Percentiles rank a stretch among this genome's conserved stretches.
phyloP scores from a whole-genome alignment of 1,140 invertebrate genomes.

The Globodera rostochiensis region DNA sequence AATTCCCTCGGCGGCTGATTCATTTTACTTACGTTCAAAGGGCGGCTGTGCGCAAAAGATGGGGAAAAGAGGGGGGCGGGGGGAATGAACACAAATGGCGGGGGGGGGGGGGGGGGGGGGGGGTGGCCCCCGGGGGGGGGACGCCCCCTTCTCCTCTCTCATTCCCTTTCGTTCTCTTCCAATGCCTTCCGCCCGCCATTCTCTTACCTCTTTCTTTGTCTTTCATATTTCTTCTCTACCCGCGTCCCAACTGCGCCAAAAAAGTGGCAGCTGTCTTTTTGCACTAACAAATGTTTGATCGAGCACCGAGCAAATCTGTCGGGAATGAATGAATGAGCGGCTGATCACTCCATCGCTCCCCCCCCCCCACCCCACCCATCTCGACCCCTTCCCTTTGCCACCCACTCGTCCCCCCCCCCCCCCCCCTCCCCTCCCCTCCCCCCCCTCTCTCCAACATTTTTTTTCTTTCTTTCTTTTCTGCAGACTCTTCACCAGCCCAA shows the following conservation, averaged over 20 bases:
- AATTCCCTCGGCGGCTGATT: neutral
- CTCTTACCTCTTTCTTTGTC: neutral
- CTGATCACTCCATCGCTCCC: too few species aligned
- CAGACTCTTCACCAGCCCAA: neutral
- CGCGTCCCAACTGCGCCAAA: neutral
- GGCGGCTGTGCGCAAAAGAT: neutral
- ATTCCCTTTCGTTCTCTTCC: neutral
- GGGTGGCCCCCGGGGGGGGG: too few species aligned
- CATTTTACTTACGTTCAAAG: neutral
- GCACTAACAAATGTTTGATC: neutral
- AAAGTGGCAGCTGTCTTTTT: neutral
- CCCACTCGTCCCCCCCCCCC: too few species aligned
- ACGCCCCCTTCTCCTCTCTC: too few species aligned
- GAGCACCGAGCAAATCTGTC: neutral
- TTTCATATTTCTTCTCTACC: neutral
- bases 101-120: too few species aligned
- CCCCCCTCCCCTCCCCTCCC: too few species aligned
- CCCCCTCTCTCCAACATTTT: neutral
- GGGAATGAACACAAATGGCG: too few species aligned
- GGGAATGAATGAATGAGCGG: neutral
- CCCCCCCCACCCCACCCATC: too few species aligned
- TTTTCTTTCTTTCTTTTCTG: neutral
- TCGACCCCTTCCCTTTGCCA: neutral
- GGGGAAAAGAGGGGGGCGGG: too few species aligned
- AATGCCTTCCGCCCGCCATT: neutral